Evolutionary conservation across 2,797 vertebrate genomes (phyloP), one percentile per base, ranked within the genome.

Genomic region (Leptoclinus maculatus): DNA sequence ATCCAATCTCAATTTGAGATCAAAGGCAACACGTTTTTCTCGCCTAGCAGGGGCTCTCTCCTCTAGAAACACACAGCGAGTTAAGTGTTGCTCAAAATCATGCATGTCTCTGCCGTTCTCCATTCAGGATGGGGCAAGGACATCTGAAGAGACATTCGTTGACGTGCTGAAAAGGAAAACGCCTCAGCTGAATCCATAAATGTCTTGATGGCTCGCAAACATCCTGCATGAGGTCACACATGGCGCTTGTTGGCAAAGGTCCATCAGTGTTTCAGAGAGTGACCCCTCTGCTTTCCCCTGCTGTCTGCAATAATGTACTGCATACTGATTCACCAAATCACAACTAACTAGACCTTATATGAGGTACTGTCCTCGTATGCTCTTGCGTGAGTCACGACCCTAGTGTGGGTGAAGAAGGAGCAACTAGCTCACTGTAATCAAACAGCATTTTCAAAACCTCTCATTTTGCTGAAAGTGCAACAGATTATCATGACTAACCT

Each of bases 1-100:
- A 92, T 91, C 84, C 88, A 83, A 90, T 91, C 91, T 87, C 75
- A 88, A 85, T 87, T 87, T 78, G 45, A 91, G 83, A 92, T 94
- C 89, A 94, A 91, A 94, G 84, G 62, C 53, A 74, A 80, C 82
- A 74, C 78, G 71, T 83, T 88, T 87, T 89, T 83, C 76, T 67
- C 78, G 67, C 83, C 51, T 34, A 11, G 76, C 66, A 70, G 81
- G 80, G 19, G 38, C 76, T 75, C 66, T 74, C 65, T 23, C 34
- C 12, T 78, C 25, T 39, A 57, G 59, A 82, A 79, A 87, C 41
- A 74, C 67, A 80, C 53, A 65, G 57, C 9, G 41, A 79, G 70
- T 38, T 32, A 80, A 83, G 76, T 64, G 27, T 49, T 63, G 72
- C 71, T 74, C 58, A 66, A 62, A 82, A 72, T 67, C 19, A 32